These are phyloP conservation scores for Pocillopora verrucosa DNA, from an alignment of 64 coral and sea anemone genomes.

Conservation along the genomic window DNA sequence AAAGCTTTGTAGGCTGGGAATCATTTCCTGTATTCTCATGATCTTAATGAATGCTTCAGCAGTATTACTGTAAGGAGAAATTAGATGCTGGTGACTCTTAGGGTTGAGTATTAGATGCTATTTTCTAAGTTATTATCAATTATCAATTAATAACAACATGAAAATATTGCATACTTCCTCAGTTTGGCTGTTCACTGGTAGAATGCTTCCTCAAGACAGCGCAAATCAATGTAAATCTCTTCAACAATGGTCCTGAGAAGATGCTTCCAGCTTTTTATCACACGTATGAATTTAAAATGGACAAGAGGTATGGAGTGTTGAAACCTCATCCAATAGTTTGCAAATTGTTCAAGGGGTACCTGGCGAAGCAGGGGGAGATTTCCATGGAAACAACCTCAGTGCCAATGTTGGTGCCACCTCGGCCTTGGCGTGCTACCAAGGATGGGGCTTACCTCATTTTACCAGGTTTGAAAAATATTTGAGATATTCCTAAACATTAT, in stretches of 20 bases:
- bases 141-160: neutral
- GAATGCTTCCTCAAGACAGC: constrained; percentile 89
- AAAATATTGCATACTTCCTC: neutral
- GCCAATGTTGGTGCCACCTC: constrained; percentile 92
- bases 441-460: constrained; percentile 95
- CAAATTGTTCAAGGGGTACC: constrained; percentile 85
- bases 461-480: constrained; percentile 55
- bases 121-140: too few relatives aligned
- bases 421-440: constrained; percentile 81
- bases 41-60: too few relatives aligned
- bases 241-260: constrained; percentile 72
- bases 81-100: too few relatives aligned
- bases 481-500: neutral
- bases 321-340: constrained; percentile 92
- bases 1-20: too few relatives aligned
- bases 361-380: constrained; percentile 88
- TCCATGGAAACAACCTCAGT: constrained; percentile 93
- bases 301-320: constrained; percentile 82
- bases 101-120: too few relatives aligned
- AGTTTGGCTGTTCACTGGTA: constrained; percentile 93
- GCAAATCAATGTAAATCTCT: constrained; percentile 80
- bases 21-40: too few relatives aligned
- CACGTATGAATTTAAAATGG: constrained; percentile 87
- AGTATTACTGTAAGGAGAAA: too few relatives aligned
- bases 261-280: constrained; percentile 89